Conservation (phyloP, 2,797 vertebrate genomes). For the Miichthys miiuy region DNA sequence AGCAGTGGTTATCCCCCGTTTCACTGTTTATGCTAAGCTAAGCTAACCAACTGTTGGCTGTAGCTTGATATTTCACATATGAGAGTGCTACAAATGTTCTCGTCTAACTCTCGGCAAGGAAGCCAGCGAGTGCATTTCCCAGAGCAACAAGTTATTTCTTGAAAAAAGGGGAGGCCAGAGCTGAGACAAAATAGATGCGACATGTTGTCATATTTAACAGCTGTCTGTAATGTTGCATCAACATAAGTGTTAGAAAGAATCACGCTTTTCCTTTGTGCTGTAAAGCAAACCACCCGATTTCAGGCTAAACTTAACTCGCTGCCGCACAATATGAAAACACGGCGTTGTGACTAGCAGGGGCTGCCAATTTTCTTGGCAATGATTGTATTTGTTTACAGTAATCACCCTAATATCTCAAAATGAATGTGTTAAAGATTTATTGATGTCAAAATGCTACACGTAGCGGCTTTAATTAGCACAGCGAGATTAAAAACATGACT, state of each 20-base stretch:
- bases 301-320: not conserved
- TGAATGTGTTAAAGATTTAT: slow-evolving; percentile 55
- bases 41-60: not conserved
- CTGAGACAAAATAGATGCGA: not conserved
- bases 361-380: slow-evolving; percentile 50
- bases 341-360: slow-evolving; percentile 27
- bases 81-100: not conserved
- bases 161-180: not conserved
- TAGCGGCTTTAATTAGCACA: slow-evolving; percentile 63
- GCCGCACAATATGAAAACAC: not conserved
- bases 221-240: not conserved
- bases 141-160: not conserved
- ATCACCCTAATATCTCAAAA: slow-evolving; percentile 65
- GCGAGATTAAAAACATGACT: slow-evolving; percentile 65
- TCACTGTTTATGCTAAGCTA: not conserved
- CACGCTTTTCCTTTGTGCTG: too few species aligned
- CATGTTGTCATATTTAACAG: not conserved
- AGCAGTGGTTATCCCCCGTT: too few species aligned
- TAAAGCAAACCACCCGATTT: not conserved
- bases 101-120: not conserved
- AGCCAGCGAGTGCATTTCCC: not conserved
- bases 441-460: slow-evolving; percentile 61
- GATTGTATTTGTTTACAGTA: slow-evolving; percentile 68
- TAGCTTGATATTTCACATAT: not conserved
- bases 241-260: not conserved